Evolutionary conservation across 2,113 vertebrate genomes (phyloP), one percentile per base, ranked within the genome.

Genomic region (Acanthisitta chloris): DNA sequence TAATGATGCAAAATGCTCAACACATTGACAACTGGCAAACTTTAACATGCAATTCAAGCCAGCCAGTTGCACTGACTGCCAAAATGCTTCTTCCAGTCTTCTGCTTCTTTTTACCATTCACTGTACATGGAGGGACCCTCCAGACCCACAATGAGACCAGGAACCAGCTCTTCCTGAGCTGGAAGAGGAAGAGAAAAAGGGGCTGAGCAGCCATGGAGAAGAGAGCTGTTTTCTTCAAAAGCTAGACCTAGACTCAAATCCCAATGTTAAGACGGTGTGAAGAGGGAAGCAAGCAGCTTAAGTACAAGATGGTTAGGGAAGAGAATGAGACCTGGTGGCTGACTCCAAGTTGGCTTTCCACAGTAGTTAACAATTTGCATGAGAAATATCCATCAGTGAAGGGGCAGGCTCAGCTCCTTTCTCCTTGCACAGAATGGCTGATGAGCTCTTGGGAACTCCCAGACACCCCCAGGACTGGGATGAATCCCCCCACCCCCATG

Each of bases 191-290:
- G 29, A 71, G 12, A 12, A 76, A 10, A 81, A 40, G 19, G 29
- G 7, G 12, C 10, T 52, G 19, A 87, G 24, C 8, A 76, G 51
- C 8, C 29, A 31, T 2, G 10, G 42, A 51, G 8, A 31, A 20
- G 13, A 49, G 13, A 42, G 9, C 6, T 55, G 3, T 19, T 59
- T 18, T 23, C 45, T 92, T 54, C 48, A 70, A 82, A 90, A 66
- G 18, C 15, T 51, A 80, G 52, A 51, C 19, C 19, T 51, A 54
- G 58, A 64, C 18, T 5, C 38, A 81, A 42, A 62, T 29, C 51
- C 38, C 69, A 77, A 57, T 1, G 6, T 18, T n/a, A 79, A 72
- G n/a, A 80, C 25, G 14, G 13, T 2, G 0, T 2, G 3, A 8
- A 86, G 28, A 77, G 25, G 14, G 12, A 91, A 72, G 49, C 64